Percentiles rank a stretch among this genome's conserved stretches.
These are phyloP conservation scores for Mesocentrotus franciscanus DNA, from an alignment of 53 echinoderm and acorn worm genomes.

Conservation along the genomic window DNA sequence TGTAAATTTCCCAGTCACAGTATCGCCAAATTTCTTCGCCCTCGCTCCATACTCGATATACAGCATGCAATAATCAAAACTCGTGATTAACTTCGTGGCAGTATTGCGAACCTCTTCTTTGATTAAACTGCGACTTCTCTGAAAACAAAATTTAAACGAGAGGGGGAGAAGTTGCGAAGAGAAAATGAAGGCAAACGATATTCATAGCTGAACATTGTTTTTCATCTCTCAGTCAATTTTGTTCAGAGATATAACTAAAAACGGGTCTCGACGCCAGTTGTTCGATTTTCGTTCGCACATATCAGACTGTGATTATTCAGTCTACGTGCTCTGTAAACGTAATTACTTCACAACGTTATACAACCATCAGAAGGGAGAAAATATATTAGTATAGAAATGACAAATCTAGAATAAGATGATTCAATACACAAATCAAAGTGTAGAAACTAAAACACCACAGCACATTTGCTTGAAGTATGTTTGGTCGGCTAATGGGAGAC, in stretches of 20 bases:
- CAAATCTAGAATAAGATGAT: constrained; percentile 24
- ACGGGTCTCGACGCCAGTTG: constrained; percentile 60
- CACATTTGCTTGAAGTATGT: constrained; percentile 32
- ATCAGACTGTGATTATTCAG: constrained; percentile 57
- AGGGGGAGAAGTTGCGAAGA: constrained; percentile 35
- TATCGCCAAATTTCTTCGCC: constrained; percentile 46
- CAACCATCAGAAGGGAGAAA: constrained; percentile 37
- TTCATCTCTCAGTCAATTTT: constrained; percentile 53
- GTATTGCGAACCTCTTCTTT: constrained; percentile 43
- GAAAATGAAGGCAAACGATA: constrained; percentile 66
- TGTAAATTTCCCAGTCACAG: constrained; percentile 40
- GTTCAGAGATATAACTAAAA: constrained; percentile 36
- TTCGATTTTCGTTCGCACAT: constrained; percentile 64
- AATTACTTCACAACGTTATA: constrained; percentile 54
- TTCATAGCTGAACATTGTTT: constrained; percentile 63
- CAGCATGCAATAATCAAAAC: constrained; percentile 33
- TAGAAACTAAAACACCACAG: neutral
- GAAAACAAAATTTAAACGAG: constrained; percentile 62
- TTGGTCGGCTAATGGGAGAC: constrained; percentile 36
- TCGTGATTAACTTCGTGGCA: constrained; percentile 13
- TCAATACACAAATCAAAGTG: neutral
- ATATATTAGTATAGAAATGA: constrained; percentile 37
- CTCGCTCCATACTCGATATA: constrained; percentile 33
- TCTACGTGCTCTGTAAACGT: constrained; percentile 64
- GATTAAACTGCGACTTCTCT: constrained; percentile 38